Percentiles rank a stretch among this genome's conserved stretches.
Evolutionary conservation across 1,140 invertebrate genomes (phyloP).

Genomic region (Lerema accius): DNA sequence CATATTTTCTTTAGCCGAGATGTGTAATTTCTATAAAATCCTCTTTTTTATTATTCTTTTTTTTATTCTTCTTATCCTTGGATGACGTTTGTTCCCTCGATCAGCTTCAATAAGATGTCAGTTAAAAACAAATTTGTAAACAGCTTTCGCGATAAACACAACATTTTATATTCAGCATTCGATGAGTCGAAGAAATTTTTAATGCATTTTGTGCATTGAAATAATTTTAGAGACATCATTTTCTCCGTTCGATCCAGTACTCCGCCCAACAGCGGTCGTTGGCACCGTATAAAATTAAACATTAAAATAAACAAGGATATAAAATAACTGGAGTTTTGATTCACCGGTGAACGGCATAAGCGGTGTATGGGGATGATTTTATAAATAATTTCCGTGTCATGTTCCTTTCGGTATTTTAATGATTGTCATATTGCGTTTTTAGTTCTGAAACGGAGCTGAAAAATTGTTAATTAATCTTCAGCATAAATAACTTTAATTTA

Average conservation of each 20-base stretch:
- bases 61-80: too few species aligned
- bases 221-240: constrained; percentile 55
- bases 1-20: constrained; percentile 41
- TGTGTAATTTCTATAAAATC: too few species aligned
- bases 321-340: constrained; percentile 69
- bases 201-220: constrained; percentile 56
- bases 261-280: constrained; percentile 55
- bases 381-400: constrained; percentile 43
- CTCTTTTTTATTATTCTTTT: too few species aligned
- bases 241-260: constrained; percentile 44
- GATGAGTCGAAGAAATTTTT: constrained; percentile 42
- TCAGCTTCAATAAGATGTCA: constrained; percentile 31
- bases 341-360: constrained; percentile 41
- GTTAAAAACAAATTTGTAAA: constrained; percentile 38
- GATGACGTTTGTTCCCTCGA: constrained; percentile 16
- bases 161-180: constrained; percentile 46
- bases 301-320: constrained; percentile 74
- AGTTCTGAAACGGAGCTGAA: constrained; percentile 8
- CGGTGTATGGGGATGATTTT: constrained; percentile 49
- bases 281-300: constrained; percentile 76
- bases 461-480: too few species aligned
- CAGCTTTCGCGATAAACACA: constrained; percentile 33
- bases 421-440: not conserved
- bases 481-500: too few species aligned
- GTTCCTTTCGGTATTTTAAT: constrained; percentile 29